phyloP scores from a whole-genome alignment of 2,797 vertebrate species.

The Hippopotamyrus pictus region DNA sequence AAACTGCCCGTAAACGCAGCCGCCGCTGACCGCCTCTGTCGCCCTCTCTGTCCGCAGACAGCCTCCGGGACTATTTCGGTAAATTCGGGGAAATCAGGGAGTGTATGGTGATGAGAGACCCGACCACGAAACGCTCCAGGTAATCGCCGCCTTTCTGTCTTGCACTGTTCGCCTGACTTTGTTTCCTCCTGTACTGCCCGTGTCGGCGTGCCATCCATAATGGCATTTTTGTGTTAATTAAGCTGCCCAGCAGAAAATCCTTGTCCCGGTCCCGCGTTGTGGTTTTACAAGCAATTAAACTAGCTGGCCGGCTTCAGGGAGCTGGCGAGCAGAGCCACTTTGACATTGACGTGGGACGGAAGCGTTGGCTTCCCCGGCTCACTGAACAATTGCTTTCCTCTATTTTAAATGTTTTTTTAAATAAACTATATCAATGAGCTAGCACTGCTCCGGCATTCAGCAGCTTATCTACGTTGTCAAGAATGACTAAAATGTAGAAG shows the following conservation, averaged over 20 bases:
- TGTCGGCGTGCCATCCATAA: slow-evolving; percentile 26
- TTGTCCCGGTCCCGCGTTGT: neutral
- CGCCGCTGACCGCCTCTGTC: neutral
- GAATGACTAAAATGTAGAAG: neutral
- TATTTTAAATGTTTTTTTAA: neutral
- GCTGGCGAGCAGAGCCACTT: slow-evolving; percentile 64
- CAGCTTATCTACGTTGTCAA: neutral
- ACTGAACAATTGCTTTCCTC: neutral
- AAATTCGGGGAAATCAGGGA: slow-evolving; percentile 99
- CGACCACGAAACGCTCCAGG: slow-evolving; percentile 98
- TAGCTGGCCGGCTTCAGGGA: slow-evolving; percentile 50
- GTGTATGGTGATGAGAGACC: slow-evolving; percentile 99
- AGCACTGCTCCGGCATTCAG: neutral
- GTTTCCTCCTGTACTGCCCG: slow-evolving; percentile 32
- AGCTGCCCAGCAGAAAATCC: neutral
- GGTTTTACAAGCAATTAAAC: slow-evolving; percentile 48
- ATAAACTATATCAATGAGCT: neutral
- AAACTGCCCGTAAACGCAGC: neutral
- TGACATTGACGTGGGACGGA: slow-evolving; percentile 70
- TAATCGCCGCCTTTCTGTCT: slow-evolving; percentile 46
- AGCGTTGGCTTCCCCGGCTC: neutral
- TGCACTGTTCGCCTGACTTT: slow-evolving; percentile 43
- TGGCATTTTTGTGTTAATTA: neutral
- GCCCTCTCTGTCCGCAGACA: slow-evolving; percentile 76
- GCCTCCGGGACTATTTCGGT: slow-evolving; percentile 99